These are phyloP conservation scores for Astropecten irregularis DNA, from an alignment of 53 echinoderm and acorn worm genomes.

Conservation along the genomic window DNA sequence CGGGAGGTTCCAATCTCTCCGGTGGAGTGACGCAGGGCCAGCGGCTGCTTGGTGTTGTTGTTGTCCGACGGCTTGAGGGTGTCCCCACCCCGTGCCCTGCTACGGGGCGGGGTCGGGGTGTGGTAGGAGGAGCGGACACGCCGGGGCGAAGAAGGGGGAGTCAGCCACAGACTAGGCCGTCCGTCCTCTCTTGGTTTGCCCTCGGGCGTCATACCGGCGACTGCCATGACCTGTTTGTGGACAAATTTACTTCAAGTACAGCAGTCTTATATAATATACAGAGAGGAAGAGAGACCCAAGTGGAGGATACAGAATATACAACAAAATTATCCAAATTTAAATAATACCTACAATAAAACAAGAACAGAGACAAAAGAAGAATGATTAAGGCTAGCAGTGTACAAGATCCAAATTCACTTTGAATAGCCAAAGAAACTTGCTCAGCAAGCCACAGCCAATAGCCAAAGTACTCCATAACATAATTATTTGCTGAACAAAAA, in stretches of 20 bases:
- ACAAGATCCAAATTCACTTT: no score
- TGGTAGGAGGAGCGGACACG: conserved; percentile 93
- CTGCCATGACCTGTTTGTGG: conserved; percentile 89
- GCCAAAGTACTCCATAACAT: no score
- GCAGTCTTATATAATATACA: conserved; percentile 19
- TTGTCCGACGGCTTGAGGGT: conserved; percentile 58
- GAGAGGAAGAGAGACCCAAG: no score
- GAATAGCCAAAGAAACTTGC: no score
- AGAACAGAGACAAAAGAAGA: no score
- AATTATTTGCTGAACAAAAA: no score
- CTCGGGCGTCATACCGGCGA: conserved; percentile 90
- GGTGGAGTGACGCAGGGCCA: conserved; percentile 86
- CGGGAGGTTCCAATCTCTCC: conserved; percentile 90
- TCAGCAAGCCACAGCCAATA: no score
- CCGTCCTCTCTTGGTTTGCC: conserved; percentile 78
- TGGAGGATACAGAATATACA: no score
- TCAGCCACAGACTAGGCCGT: conserved; percentile 83
- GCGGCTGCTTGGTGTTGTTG: conserved; percentile 71
- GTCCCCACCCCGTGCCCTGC: conserved; percentile 56
- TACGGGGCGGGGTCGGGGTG: conserved; percentile 75
- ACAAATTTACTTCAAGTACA: conserved; percentile 26
- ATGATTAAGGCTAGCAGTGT: no score
- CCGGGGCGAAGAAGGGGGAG: conserved; percentile 89
- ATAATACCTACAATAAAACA: no score
- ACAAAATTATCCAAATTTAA: no score